Conservation (phyloP, 2,888 invertebrate species). For the Cetonia aurata region DNA sequence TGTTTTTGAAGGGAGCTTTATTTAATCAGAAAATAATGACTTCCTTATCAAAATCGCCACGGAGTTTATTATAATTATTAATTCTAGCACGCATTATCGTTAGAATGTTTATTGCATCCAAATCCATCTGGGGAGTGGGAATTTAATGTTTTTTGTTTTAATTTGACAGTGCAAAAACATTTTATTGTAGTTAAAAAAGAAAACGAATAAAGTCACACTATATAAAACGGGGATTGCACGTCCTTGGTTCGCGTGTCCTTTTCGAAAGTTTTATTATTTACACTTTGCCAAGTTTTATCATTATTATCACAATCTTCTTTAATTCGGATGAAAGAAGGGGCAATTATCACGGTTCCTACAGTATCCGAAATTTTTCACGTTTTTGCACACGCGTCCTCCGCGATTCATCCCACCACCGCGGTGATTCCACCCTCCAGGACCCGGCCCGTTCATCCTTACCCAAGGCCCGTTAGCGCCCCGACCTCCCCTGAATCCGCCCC, state of each 20-base stretch:
- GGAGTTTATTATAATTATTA: constrained; percentile 32
- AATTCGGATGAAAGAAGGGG: constrained; percentile 81
- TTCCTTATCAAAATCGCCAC: constrained; percentile 46
- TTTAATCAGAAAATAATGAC: constrained; percentile 44
- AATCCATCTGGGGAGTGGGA: too few species aligned
- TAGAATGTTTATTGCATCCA: not conserved
- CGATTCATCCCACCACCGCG: constrained; percentile 62
- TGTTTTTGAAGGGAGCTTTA: not conserved
- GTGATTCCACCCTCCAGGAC: constrained; percentile 61
- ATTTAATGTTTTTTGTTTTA: too few species aligned
- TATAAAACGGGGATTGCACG: not conserved
- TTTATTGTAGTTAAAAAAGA: constrained; percentile 25
- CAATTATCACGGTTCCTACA: constrained; percentile 88
- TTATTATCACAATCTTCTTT: constrained; percentile 75
- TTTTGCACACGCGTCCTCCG: constrained; percentile 76
- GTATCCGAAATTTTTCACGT: constrained; percentile 83
- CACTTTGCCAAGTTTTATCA: constrained; percentile 5
- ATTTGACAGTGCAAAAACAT: constrained; percentile 17
- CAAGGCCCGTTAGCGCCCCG: constrained; percentile 70
- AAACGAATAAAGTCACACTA: constrained; percentile 1
- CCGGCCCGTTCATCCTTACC: constrained; percentile 66
- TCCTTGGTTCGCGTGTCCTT: constrained; percentile 10
- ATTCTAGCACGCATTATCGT: constrained; percentile 4
- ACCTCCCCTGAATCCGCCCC: constrained; percentile 53
- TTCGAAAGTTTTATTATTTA: not conserved